Evolutionary conservation across 2,888 invertebrate species (phyloP), one percentile per base, ranked within the genome.

Genomic region (Lapara coniferarum): DNA sequence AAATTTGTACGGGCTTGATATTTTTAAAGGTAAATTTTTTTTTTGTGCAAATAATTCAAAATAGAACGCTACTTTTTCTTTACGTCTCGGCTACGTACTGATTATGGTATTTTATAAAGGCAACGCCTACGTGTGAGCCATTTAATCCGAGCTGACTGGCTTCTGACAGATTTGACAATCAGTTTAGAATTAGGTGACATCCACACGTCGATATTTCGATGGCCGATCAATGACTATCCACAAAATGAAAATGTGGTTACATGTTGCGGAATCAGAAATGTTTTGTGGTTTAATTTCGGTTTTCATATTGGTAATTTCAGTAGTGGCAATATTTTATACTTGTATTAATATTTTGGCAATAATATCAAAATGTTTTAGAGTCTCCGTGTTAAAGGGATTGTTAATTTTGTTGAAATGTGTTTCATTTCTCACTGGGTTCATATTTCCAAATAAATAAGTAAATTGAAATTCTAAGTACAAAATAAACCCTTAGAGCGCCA

Each of bases 81-180:
- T 16, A 55, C 16, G 12, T 0, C 55, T 55, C 55, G 55, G 10
- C 16, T 44, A n/a, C 16, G 10, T 44, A n/a, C 16, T 16, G 37
- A 44, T 37, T 16, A 44, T 12, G 44, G 44, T 44, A 14, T 37
- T 37, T 10, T 59, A 44, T 14, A 37, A 57, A 59, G 59, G 16
- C 55, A 55, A 19, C 55, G 10, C 44, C 44, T n/a, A n/a, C 44
- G n/a, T 8, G 44, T 12, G 19, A 19, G 46, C 59, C 58, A 52
- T 52, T 16, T 68, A 59, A 68, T 68, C 68, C 59, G 58, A 37
- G 52, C 44, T 58, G 68, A 59, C 58, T 37, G 52, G 37, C 13
- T 52, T 10, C 52, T 59, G 59, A 59, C 68, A 52, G 68, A 57
- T 68, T 51, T 52, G 59, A 68, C 13, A 68, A 59, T 68, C 58